Base-by-base conservation (phyloP, 2,797 vertebrate species). In the Zenarchopterus dispar region DNA sequence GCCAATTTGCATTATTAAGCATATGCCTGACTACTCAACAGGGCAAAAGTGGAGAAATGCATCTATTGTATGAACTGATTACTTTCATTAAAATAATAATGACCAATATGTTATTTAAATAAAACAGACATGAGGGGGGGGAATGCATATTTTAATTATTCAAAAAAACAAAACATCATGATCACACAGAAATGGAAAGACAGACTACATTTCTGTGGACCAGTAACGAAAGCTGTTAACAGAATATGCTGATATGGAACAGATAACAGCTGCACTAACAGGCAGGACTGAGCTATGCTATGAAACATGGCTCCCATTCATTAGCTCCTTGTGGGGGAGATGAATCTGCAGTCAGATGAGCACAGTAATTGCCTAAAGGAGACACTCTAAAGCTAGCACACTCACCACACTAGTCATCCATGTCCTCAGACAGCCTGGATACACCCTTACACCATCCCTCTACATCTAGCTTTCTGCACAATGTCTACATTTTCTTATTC, bases 321-420 rank as follows among this genome's bases (percentile, higher is more conserved):
- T 50, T 57, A 57, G 54, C 36, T 44, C 26, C 42, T 31, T 57
- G 44, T 18, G 42, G 28, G 63, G 33, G 47, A 18, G 21, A 48
- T 51, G 24, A 57, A 57, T 57, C 63, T 44, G 47, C 54, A 45
- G 58, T 61, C 47, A 42, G 58, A 61, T 51, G 58, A 51, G 47
- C 62, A 56, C 41, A 48, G 58, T 57, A 51, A 66, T 61, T 49
- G 24, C 41, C 11, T 19, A 57, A 45, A 57, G 49, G 21, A 43
- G 17, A 46, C 49, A 58, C 33, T 36, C 6, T 43, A 22, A 23
- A 41, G 39, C 47, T 41, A 33, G 63, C 47, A 31, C 36, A 56
- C 62, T 65, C 43, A 23, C 26, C 28, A 28, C 18, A 66, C 18
- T 13, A 50, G 39, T 66, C 54, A 16, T 50, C 41, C 39, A 15